These are phyloP conservation scores for Sebastes itinus DNA, from an alignment of 2,797 vertebrate species.

Conservation along the genomic window DNA sequence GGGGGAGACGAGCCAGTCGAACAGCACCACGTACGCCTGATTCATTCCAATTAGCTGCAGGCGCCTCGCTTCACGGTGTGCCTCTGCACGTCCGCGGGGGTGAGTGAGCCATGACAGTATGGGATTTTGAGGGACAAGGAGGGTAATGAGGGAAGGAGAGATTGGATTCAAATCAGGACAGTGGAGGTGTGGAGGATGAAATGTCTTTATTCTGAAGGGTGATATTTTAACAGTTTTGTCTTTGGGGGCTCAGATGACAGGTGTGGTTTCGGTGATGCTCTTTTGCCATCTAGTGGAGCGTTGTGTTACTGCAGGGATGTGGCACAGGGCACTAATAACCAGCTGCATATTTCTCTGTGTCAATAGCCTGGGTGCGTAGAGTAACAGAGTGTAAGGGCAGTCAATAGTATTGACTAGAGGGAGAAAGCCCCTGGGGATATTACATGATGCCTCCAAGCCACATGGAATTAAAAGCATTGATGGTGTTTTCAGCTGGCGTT, in stretches of 20 bases:
- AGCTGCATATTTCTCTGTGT: not conserved
- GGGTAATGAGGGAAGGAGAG: slow-evolving; percentile 67
- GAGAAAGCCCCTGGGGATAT: not conserved
- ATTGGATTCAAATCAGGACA: slow-evolving; percentile 62
- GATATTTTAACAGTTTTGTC: slow-evolving; percentile 36
- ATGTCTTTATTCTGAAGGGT: slow-evolving; percentile 58
- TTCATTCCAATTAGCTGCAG: slow-evolving; percentile 55
- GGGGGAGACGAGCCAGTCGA: slow-evolving; percentile 32
- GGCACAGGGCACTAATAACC: not conserved
- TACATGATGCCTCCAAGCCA: not conserved
- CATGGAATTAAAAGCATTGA: not conserved
- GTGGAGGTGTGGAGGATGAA: slow-evolving; percentile 43
- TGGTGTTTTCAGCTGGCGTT: not conserved
- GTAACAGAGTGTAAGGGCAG: not conserved
- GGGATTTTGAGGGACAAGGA: slow-evolving; percentile 54
- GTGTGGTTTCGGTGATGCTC: slow-evolving; percentile 4
- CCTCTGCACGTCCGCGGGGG: slow-evolving; percentile 34
- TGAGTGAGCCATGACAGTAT: slow-evolving; percentile 48
- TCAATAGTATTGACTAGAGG: slow-evolving; percentile 1
- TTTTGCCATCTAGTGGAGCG: slow-evolving; percentile 72
- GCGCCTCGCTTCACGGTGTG: slow-evolving; percentile 25
- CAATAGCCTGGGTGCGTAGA: slow-evolving; percentile 7
- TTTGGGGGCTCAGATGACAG: not conserved
- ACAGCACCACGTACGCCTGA: slow-evolving; percentile 28
- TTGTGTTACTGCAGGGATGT: not conserved